Evolutionary conservation across 2,888 invertebrate genomes (phyloP), one percentile per base, ranked within the genome.

Genomic region (Patella depressa): DNA sequence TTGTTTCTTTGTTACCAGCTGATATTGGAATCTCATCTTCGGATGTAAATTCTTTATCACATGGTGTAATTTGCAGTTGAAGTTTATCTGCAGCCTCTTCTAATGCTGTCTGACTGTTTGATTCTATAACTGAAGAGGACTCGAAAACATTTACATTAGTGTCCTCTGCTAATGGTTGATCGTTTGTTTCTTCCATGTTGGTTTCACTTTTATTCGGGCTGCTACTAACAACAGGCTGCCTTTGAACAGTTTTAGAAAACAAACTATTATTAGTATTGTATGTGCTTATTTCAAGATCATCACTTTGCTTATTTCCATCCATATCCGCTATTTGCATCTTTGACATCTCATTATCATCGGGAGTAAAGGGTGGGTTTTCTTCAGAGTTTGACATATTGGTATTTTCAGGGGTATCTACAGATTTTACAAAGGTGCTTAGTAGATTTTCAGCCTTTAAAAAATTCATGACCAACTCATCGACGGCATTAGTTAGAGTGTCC

Each of bases 401-500:
- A 55, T 34, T 14, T n/a, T 73, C 57, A 19, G 14, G 24, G 4
- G 54, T 14, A 53, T 19, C 17, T 65, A 65, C 53, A 7, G 53
- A 29, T 24, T 59, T 19, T 12, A 15, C 24, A n/a, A 57, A 45
- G 15, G 57, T 34, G 57, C 24, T 29, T 19, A 12, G 24, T 2
- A 84, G 79, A 70, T 84, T 87, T 76, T 89, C 87, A 74, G 81
- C 85, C 29, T 82, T 81, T n/a, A 89, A 77, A 79, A 88, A 89
- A 19, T 82, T 79, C 73, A 81, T 78, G 17, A 91, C 75, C 74
- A 88, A 85, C 81, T 92, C 92, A 81, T 93, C 91, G 19, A 93
- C 82, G 72, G 92, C 92, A 72, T 88, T 85, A 29, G 90, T 81
- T 17, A 94, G 83, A n/a, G 86, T 79, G 24, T 92, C 89, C 93